These are phyloP conservation scores for Siniperca obscura DNA, from an alignment of 2,797 vertebrate species.

Conservation along the genomic window DNA sequence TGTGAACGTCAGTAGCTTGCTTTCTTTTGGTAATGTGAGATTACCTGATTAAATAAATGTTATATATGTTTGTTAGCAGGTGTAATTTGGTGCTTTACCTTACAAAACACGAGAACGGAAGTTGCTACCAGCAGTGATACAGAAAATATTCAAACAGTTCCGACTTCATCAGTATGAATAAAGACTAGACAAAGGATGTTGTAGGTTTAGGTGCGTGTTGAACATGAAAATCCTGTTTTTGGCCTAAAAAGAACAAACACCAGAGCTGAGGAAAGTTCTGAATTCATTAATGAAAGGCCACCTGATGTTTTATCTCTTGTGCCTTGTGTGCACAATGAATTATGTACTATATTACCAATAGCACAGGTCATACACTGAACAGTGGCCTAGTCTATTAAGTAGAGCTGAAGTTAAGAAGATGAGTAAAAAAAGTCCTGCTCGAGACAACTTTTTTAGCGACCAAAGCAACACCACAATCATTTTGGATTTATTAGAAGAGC, in stretches of 20 bases:
- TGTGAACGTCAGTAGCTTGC: not conserved
- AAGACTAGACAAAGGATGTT: not conserved
- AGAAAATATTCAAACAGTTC: not conserved
- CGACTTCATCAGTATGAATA: not conserved
- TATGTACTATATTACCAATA: not conserved
- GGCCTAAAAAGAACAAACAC: not conserved
- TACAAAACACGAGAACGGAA: not conserved
- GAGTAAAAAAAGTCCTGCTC: not conserved
- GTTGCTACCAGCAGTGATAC: not conserved
- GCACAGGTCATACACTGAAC: not conserved
- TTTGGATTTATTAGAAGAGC: constrained; percentile 32
- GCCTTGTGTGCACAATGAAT: not conserved
- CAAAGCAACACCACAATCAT: not conserved
- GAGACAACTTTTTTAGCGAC: not conserved
- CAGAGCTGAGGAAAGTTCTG: not conserved
- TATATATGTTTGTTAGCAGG: not conserved
- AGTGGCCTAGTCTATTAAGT: not conserved
- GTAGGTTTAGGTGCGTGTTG: not conserved
- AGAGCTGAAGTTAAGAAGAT: not conserved
- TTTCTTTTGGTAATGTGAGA: not conserved
- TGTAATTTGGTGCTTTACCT: not conserved
- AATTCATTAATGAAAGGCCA: not conserved
- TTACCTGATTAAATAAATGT: not conserved
- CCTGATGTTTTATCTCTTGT: not conserved
- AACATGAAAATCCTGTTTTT: not conserved